phyloP scores from a whole-genome alignment of 2,888 invertebrate genomes.

The Limnephilus auricula region DNA sequence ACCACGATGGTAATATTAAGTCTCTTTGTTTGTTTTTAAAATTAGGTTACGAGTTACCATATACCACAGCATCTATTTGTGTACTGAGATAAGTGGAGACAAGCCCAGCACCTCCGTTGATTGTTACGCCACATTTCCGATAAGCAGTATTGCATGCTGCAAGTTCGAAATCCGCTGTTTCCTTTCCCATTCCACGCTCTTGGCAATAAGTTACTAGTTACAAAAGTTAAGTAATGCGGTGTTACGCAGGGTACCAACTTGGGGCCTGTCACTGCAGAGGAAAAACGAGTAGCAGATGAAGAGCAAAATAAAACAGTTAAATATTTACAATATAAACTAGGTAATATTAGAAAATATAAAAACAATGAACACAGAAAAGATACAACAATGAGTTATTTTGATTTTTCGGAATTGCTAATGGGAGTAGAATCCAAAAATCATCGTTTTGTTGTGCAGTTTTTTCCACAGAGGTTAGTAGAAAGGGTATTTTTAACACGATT shows the following conservation, averaged over 20 bases:
- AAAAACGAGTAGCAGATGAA: conserved; percentile 2
- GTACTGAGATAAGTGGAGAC: neutral
- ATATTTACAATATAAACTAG: neutral
- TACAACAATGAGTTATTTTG: no score
- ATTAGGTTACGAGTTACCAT: neutral
- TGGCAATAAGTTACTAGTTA: neutral
- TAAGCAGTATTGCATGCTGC: conserved; percentile 6
- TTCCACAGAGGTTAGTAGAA: no score
- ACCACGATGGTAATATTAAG: neutral
- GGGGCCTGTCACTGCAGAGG: neutral
- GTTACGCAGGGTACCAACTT: neutral
- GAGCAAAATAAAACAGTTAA: neutral
- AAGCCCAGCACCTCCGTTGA: neutral
- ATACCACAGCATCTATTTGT: neutral
- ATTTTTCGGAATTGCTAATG: neutral
- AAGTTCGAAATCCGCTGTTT: conserved; percentile 35
- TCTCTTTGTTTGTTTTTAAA: neutral
- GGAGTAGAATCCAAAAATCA: neutral
- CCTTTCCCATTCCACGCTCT: conserved; percentile 41
- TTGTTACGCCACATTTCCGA: conserved; percentile 14
- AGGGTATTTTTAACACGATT: no score
- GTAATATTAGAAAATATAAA: neutral
- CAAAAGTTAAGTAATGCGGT: neutral
- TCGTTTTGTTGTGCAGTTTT: neutral
- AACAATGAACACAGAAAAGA: no score